Evolutionary conservation across 2,888 invertebrate genomes (phyloP).

Genomic region (Acrocyrtus sp.): DNA sequence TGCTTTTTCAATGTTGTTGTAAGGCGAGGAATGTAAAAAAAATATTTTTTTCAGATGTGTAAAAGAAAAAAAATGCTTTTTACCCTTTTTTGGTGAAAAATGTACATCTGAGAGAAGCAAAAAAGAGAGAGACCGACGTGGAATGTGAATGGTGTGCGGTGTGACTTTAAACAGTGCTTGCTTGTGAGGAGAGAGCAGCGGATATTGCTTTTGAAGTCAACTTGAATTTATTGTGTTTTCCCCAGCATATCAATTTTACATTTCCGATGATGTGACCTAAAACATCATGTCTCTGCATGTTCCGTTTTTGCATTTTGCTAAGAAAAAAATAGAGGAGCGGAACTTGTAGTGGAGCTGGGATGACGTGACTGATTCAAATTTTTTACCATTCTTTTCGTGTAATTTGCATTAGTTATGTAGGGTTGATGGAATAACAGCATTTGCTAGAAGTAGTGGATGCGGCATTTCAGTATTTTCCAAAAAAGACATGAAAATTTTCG

Average conservation of each 20-base stretch:
- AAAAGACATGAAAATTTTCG: too few relatives aligned
- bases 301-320: not conserved
- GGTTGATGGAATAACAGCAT: too few relatives aligned
- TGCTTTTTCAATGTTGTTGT: conserved; percentile 10
- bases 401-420: too few relatives aligned
- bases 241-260: conserved; percentile 46
- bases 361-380: too few relatives aligned
- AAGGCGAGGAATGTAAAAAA: conserved; percentile 34
- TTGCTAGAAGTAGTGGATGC: too few relatives aligned
- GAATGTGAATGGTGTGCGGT: conserved; percentile 1
- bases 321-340: too few relatives aligned
- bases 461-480: too few relatives aligned
- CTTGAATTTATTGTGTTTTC: conserved; percentile 47
- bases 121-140: not conserved
- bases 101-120: not conserved
- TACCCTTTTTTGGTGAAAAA: conserved; percentile 3
- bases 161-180: not conserved
- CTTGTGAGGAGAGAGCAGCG: conserved; percentile 5
- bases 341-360: too few relatives aligned
- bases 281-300: conserved; percentile 25
- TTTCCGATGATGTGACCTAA: conserved; percentile 51
- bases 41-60: conserved; percentile 1
- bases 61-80: conserved; percentile 29
- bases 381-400: too few relatives aligned
- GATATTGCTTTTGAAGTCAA: conserved; percentile 51